Conservation (phyloP, 1,140 invertebrate genomes). For the Drosophila chauvacae region DNA sequence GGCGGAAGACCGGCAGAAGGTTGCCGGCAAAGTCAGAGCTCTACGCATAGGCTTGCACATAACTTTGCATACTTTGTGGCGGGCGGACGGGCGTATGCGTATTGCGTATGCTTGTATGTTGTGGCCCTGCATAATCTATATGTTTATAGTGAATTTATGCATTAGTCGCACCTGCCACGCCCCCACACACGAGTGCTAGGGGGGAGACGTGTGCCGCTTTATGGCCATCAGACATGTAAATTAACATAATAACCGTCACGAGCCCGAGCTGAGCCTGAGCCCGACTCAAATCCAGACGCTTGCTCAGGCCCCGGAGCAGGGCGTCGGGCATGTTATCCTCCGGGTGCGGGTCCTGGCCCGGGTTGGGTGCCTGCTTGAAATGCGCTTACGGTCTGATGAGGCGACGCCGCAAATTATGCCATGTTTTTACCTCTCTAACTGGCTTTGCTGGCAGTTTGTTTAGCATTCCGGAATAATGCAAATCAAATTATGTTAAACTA, state of each 20-base stretch:
- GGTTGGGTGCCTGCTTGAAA: slow-evolving; percentile 38
- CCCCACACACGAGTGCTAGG: neutral
- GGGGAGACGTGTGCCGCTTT: slow-evolving; percentile 32
- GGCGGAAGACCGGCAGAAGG: slow-evolving; percentile 6
- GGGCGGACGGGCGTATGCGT: neutral
- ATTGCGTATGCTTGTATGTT: neutral
- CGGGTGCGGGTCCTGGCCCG: neutral
- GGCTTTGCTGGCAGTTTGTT: slow-evolving; percentile 25
- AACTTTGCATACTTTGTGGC: slow-evolving; percentile 45
- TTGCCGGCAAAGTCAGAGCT: slow-evolving; percentile 29
- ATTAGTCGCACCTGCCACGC: slow-evolving; percentile 65
- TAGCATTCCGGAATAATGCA: slow-evolving; percentile 40
- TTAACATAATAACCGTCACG: slow-evolving; percentile 72
- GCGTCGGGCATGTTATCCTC: slow-evolving; percentile 31
- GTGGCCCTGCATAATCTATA: slow-evolving; percentile 15
- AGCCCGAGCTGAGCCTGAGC: slow-evolving; percentile 40
- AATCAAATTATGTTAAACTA: slow-evolving; percentile 56
- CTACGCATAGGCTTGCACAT: slow-evolving; percentile 52
- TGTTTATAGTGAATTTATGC: slow-evolving; percentile 70
- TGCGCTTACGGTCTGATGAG: slow-evolving; percentile 60
- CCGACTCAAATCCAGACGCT: slow-evolving; percentile 36
- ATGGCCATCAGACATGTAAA: slow-evolving; percentile 71
- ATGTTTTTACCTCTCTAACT: slow-evolving; percentile 40
- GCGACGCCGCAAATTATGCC: slow-evolving; percentile 61
- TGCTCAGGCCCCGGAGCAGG: slow-evolving; percentile 42